Base-by-base conservation (phyloP, 2,113 vertebrate genomes). In the Plecturocebus donacophilus region DNA sequence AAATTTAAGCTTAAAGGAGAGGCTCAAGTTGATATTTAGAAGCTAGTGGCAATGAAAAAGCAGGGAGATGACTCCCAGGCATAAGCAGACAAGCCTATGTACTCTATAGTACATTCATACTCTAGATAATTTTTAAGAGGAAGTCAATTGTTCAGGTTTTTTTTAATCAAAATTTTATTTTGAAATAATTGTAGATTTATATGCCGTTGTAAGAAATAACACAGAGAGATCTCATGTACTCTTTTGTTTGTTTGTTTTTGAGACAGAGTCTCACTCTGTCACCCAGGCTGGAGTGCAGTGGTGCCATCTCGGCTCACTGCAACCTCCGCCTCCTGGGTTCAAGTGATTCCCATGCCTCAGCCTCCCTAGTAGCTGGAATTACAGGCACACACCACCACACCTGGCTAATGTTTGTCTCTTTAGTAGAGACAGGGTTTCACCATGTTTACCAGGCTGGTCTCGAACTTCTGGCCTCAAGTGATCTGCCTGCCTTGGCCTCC, bases 1-100 rank as follows among this genome's bases (percentile, higher is more conserved):
- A 86, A 84, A 95, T 87, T 90, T 86, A 32, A 32, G 35, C 82
- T 87, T 42, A 88, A 86, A 77, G n/a, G n/a, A 95, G 23, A 97
- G 66, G 10, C n/a, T 76, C 35, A 21, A 75, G 27, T 56, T 75
- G 73, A 23, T 81, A 86, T 89, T 92, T 64, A 81, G 73, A 86
- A 96, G 23, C 64, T 90, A 82, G 8, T 83, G 16, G 27, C 76
- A 82, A 23, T 90, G 76, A 82, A 87, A 79, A 94, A 73, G 30
- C 20, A 76, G 42, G 21, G 32, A 73, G n/a, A 25, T 56, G 30
- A 40, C 8, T 82, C 58, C 47, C 14, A 82, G 25, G 14, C 38
- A 93, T 87, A 80, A 87, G 54, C 35, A 87, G 54, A 32, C 64
- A 81, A 81, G 16, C 38, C 38, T 76, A 56, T 82, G 6, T 86